Conservation (phyloP, 35 echinoderm and acorn worm species). For the Eucidaris tribuloides region DNA sequence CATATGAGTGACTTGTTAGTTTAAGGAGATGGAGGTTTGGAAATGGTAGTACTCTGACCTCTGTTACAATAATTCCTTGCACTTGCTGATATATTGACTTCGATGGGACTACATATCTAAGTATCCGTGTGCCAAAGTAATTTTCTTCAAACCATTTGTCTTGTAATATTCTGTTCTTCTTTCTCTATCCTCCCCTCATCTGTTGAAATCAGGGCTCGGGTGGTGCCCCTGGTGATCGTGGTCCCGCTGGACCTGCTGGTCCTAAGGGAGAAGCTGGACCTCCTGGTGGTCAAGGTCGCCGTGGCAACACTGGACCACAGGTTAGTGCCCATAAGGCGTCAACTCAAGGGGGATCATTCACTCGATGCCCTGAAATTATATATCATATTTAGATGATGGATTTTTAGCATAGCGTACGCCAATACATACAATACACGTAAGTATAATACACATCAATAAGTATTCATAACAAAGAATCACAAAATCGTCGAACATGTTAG, state of each 20-base stretch:
- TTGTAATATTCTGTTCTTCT: too few relatives aligned
- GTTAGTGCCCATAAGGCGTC: slow-evolving; percentile 7
- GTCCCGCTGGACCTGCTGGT: slow-evolving; percentile 15
- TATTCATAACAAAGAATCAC: not conserved
- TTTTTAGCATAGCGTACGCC: not conserved
- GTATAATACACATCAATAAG: not conserved
- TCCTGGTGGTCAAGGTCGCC: slow-evolving; percentile 54
- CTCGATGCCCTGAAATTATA: not conserved
- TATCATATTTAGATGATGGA: not conserved
- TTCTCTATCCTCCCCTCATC: not conserved
- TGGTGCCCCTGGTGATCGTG: slow-evolving; percentile 56
- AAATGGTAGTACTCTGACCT: too few relatives aligned
- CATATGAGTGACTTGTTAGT: too few relatives aligned
- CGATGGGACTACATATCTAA: too few relatives aligned
- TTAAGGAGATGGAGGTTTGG: too few relatives aligned
- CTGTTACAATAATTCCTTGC: too few relatives aligned
- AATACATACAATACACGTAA: not conserved
- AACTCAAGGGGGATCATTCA: not conserved
- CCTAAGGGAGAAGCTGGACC: slow-evolving; percentile 61
- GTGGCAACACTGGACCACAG: slow-evolving; percentile 61
- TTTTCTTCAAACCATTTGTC: too few relatives aligned
- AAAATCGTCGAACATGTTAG: not conserved
- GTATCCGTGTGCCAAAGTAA: too few relatives aligned
- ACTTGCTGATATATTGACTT: too few relatives aligned
- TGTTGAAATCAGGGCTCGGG: not conserved